Base-by-base conservation (phyloP, 2,113 vertebrate species). In the Poecile atricapillus region DNA sequence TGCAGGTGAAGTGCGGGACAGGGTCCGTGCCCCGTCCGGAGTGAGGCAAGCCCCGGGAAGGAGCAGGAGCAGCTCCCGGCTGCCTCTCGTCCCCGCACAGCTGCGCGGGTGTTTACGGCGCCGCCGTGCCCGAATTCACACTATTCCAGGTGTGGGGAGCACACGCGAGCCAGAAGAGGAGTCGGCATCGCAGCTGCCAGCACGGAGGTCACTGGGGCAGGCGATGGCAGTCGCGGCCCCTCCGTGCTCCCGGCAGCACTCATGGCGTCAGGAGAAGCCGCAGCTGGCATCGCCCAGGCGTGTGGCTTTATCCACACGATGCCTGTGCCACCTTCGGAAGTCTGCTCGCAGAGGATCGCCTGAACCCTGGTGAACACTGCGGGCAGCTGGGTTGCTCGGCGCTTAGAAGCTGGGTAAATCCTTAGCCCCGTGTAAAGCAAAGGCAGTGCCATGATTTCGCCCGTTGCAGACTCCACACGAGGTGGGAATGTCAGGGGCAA, bases 381-480 rank as follows among this genome's bases (percentile, higher is more conserved):
- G 0, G 43, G 17, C 56, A 15, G 59, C 46, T 30, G 46, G 23
- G 9, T 11, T 37, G 33, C 46, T 79, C 1, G 11, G 83, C 17
- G 8, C 18, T 5, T 50, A n/a, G 2, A 17, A 44, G 23, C 68
- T 25, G 47, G 31, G 27, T 60, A 33, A 60, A 52, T 77, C 58
- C 49, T 24, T 3, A 1, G 15, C 35, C n/a, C 71, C 27, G 0
- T 0, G 3, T 41, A 47, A 63, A 50, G 39, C 2, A 15, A 56
- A 60, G 62, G 35, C 75, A 46, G 39, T 2, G 1, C 63, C 21
- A 0, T 17, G 30, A 35, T 64, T 83, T 60, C 58, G 43, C 8
- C 41, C 1, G 0, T 1, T 68, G 49, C 50, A 44, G n/a, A 82
- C n/a, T 78, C 28, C 17, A 27, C 24, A 3, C 0, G 1, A 50